phyloP scores from a whole-genome alignment of 2,888 invertebrate species.

The Idaea aversata region DNA sequence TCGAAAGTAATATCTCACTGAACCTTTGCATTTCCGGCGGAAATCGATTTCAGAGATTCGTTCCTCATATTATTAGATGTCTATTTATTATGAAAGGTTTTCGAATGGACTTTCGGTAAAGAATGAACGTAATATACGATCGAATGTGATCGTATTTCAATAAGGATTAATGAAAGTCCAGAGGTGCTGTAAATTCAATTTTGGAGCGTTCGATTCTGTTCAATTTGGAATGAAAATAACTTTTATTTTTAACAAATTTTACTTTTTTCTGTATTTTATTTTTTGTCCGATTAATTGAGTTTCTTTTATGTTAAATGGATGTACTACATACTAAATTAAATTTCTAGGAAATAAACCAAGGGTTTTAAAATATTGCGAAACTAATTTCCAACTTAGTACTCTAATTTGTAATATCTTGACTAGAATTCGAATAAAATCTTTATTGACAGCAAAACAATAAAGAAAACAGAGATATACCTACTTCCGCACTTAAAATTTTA shows the following conservation, averaged over 20 bases:
- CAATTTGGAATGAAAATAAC: background rate
- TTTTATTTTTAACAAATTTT: background rate
- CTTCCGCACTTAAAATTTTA: background rate
- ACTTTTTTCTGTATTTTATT: background rate
- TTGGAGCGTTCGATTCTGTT: background rate
- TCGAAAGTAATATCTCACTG: slow-evolving; percentile 42
- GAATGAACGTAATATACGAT: slow-evolving; percentile 1
- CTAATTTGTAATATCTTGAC: no score
- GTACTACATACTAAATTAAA: no score
- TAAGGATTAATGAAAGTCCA: background rate
- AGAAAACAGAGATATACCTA: background rate
- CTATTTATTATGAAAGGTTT: slow-evolving; percentile 39
- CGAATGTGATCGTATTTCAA: background rate
- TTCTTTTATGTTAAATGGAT: no score
- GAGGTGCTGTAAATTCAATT: background rate
- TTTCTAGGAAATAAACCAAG: no score
- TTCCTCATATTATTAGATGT: slow-evolving; percentile 42
- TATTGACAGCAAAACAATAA: background rate
- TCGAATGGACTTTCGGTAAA: slow-evolving; percentile 29
- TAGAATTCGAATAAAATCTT: no score
- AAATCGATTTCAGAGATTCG: slow-evolving; percentile 51
- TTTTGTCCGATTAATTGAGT: background rate
- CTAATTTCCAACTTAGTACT: no score
- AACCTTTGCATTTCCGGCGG: slow-evolving; percentile 49
- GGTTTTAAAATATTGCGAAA: no score